phyloP scores from a whole-genome alignment of 2,797 vertebrate species.

The Acanthis flammea region DNA sequence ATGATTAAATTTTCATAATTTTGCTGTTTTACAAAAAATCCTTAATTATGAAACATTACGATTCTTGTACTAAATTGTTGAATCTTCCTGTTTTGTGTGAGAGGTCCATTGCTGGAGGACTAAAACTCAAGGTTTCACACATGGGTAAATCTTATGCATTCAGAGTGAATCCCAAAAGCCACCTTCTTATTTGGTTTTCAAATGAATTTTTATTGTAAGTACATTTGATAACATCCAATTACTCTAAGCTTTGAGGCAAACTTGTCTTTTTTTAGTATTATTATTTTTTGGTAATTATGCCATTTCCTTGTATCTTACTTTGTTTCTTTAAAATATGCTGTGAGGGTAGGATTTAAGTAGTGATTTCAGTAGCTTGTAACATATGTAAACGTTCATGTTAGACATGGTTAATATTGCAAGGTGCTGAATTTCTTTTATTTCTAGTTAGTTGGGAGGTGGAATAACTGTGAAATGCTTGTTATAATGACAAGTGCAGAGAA shows the following conservation, averaged over 20 bases:
- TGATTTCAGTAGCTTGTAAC: neutral
- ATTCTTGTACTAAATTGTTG: neutral
- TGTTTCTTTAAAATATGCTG: neutral
- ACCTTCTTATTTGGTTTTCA: neutral
- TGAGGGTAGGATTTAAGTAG: neutral
- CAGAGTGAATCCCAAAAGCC: neutral
- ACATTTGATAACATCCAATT: neutral
- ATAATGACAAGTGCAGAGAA: neutral
- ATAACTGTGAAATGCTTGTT: neutral
- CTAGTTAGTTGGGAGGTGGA: neutral
- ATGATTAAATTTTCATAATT: neutral
- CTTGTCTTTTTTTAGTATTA: neutral
- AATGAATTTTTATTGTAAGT: neutral
- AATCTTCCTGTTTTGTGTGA: neutral
- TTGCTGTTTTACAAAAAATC: neutral
- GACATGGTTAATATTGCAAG: neutral
- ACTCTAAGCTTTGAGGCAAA: neutral
- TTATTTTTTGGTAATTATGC: neutral
- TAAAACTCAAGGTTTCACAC: neutral
- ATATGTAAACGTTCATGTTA: fast-evolving
- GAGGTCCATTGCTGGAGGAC: neutral
- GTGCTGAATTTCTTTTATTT: neutral
- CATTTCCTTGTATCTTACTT: neutral
- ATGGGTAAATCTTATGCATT: neutral
- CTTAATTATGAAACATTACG: neutral